Conservation (phyloP, 1,140 invertebrate species). For the Trachelipus rathkii region DNA sequence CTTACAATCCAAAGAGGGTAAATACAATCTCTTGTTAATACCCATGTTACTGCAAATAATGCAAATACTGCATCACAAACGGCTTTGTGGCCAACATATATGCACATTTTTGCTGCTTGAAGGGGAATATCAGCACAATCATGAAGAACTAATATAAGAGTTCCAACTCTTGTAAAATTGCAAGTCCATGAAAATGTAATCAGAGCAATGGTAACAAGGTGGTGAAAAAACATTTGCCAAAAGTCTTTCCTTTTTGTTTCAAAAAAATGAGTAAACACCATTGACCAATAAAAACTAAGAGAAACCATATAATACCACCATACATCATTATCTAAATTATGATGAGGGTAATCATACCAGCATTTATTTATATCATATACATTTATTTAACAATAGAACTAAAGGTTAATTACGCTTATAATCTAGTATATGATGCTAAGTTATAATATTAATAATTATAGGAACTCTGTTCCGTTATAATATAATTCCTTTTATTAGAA, state of each 20-base stretch:
- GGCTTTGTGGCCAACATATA: slow-evolving; percentile 83
- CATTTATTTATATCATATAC: slow-evolving; percentile 89
- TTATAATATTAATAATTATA: too few species aligned
- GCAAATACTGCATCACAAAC: slow-evolving; percentile 81
- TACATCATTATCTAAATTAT: slow-evolving; percentile 57
- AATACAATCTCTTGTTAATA: slow-evolving; percentile 75
- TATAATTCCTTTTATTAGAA: too few species aligned
- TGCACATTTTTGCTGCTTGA: slow-evolving; percentile 87
- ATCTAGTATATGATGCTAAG: too few species aligned
- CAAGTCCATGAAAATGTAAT: slow-evolving; percentile 84
- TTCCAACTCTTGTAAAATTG: slow-evolving; percentile 87
- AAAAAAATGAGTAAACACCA: slow-evolving; percentile 87
- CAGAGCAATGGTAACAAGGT: slow-evolving; percentile 45
- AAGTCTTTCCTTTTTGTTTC: slow-evolving; percentile 58
- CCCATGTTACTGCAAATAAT: slow-evolving; percentile 84
- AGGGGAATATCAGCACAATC: slow-evolving; percentile 93
- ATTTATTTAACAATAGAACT: too few species aligned
- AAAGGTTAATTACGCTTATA: too few species aligned
- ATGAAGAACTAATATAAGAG: slow-evolving; percentile 84
- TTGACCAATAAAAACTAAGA: slow-evolving; percentile 89
- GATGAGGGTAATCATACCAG: slow-evolving; percentile 67
- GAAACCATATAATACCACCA: slow-evolving; percentile 54
- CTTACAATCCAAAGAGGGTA: slow-evolving; percentile 75
- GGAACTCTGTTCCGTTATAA: too few species aligned
- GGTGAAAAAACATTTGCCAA: slow-evolving; percentile 64